Conservation (phyloP, 2,888 invertebrate species). For the Stenichneumon culpator region DNA sequence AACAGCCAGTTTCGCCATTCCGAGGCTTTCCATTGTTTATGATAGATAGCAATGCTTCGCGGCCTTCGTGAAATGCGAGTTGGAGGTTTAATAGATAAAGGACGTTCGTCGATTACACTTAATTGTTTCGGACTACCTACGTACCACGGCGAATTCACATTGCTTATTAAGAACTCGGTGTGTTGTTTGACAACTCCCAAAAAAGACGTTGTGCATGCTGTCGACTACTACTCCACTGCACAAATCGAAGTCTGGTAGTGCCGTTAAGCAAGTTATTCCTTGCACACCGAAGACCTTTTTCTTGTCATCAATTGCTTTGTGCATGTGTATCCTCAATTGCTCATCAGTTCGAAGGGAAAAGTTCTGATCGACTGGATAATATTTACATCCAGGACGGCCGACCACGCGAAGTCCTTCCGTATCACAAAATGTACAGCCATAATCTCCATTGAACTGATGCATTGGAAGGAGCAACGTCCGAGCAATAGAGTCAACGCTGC, state of each 20-base stretch:
- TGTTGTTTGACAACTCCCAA: conserved; percentile 39
- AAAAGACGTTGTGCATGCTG: conserved; percentile 41
- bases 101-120: neutral
- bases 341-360: conserved; percentile 21
- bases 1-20: conserved; percentile 58
- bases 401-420: conserved; percentile 4
- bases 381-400: neutral
- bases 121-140: conserved; percentile 38
- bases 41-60: conserved; percentile 4
- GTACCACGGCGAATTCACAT: conserved; percentile 6
- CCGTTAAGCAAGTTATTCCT: conserved; percentile 6
- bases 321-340: conserved; percentile 20
- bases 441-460: conserved; percentile 61
- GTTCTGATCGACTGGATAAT: neutral
- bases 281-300: neutral
- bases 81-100: conserved; percentile 9
- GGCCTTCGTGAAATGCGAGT: conserved; percentile 14
- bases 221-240: conserved; percentile 37
- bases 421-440: conserved; percentile 65
- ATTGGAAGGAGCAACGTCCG: conserved; percentile 44
- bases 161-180: conserved; percentile 13
- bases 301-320: neutral
- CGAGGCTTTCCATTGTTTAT: conserved; percentile 48
- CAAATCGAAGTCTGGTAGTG: conserved; percentile 41
- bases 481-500: conserved; percentile 57